Evolutionary conservation across 2,888 invertebrate genomes (phyloP), one percentile per base, ranked within the genome.

Genomic region (Venusia cambrica): DNA sequence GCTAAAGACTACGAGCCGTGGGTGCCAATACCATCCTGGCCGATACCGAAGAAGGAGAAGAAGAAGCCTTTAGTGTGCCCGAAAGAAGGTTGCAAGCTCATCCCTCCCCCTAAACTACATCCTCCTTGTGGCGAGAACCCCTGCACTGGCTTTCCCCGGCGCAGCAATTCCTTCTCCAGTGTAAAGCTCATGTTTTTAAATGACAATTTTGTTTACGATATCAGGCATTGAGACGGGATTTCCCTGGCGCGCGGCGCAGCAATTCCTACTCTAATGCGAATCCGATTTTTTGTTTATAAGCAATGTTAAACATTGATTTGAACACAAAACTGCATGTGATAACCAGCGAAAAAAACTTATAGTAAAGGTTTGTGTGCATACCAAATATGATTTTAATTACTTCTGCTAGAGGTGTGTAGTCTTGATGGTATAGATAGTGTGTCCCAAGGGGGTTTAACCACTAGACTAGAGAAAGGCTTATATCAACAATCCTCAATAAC

Each of bases 11-110:
- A 61, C 21, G 68, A 74, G 0, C 80, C 81, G 0, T 83, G 83
- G 81, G 47, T 64, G 0, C 81, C 83, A 0, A 76, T 81, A 30
- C 83, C 83, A 0, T 75, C 73, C 1, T 80, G 76, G 75, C 74
- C 74, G 0, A 38, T 48, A 2, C 57, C 68, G 0, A 52, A 57
- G 13, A 61, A 65, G 14, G 17, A 51, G 1, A 26, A 48, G 6
- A 55, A 62, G 6, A 47, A 38, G 9, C 56, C 51, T 1, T 36
- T 69, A 0, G 48, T 65, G 3, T 68, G 69, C 24, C 67, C 71
- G 0, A 69, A 75, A 43, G 64, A 77, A 1, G 77, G 77, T 0
- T 78, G 79, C 40, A 65, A 62, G 9, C 2, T 44, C 0, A 40
- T 57, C 0, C 66, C 62, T 0, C 62, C 67, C 0, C 52, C 55